phyloP scores from a whole-genome alignment of 2,888 invertebrate genomes.

The Ptilodon capucinus region DNA sequence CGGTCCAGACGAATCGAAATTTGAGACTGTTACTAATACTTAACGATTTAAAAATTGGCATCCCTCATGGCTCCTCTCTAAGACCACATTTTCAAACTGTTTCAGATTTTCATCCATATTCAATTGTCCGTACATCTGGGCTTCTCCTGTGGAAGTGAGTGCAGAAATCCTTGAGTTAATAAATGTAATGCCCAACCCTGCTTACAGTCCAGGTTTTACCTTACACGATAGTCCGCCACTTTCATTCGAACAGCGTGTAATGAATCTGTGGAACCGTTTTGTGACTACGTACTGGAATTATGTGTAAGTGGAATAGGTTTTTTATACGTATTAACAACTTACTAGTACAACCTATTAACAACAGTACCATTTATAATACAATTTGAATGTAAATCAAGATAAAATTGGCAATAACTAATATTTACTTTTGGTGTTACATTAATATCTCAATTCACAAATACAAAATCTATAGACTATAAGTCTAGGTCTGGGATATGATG shows the following conservation, averaged over 20 bases:
- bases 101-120: slow-evolving; percentile 49
- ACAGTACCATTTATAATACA: no score
- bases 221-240: slow-evolving; percentile 42
- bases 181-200: slow-evolving; percentile 52
- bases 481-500: no score
- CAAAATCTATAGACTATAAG: no score
- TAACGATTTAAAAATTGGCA: background rate
- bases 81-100: slow-evolving; percentile 2
- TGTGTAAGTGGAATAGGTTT: slow-evolving; percentile 25
- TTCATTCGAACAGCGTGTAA: slow-evolving; percentile 45
- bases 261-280: slow-evolving; percentile 35
- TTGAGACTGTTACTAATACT: no score
- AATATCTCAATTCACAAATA: no score
- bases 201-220: slow-evolving; percentile 40
- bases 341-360: no score
- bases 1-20: no score
- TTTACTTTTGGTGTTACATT: no score
- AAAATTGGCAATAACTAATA: no score
- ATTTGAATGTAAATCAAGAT: no score
- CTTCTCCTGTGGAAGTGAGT: slow-evolving; percentile 49
- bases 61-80: background rate
- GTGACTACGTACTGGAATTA: slow-evolving; percentile 8
- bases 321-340: no score
- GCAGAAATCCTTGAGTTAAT: slow-evolving; percentile 45
- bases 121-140: slow-evolving; percentile 49